phyloP scores from a whole-genome alignment of 2,888 invertebrate genomes.

The Pyrrhosoma nymphula region DNA sequence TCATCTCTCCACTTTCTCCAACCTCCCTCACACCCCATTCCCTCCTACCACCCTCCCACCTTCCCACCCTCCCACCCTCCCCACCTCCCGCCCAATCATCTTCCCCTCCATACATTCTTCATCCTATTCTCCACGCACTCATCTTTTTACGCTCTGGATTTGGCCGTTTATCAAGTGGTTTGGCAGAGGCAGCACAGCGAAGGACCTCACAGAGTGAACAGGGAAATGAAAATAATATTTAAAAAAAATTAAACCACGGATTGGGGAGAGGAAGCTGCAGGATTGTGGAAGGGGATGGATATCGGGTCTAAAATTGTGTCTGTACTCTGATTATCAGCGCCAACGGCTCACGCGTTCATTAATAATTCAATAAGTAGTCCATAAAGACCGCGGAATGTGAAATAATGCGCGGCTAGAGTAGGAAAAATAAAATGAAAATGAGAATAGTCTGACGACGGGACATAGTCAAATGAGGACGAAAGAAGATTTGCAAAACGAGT shows the following conservation, averaged over 20 bases:
- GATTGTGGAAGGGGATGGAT: neutral
- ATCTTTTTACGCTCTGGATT: neutral
- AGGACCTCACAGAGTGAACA: slow-evolving; percentile 34
- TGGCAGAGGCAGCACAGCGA: neutral
- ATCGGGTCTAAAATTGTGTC: neutral
- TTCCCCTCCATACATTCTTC: neutral
- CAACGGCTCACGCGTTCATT: neutral
- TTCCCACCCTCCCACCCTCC: no score
- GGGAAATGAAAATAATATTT: neutral
- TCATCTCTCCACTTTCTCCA: neutral
- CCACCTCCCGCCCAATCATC: neutral
- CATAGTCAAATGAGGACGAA: no score
- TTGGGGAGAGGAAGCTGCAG: neutral
- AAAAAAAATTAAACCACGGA: neutral
- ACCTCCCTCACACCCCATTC: no score
- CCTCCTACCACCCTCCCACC: neutral
- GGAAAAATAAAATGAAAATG: no score
- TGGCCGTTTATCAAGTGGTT: slow-evolving; percentile 16
- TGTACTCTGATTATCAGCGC: neutral
- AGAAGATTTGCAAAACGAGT: no score
- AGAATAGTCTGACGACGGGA: no score
- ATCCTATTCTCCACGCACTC: neutral
- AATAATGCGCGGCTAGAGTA: no score
- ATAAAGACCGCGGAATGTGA: no score
- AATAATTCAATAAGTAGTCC: slow-evolving; percentile 24